Base-by-base conservation (phyloP, 64 coral and sea anemone genomes). In the Montipora foliosa region DNA sequence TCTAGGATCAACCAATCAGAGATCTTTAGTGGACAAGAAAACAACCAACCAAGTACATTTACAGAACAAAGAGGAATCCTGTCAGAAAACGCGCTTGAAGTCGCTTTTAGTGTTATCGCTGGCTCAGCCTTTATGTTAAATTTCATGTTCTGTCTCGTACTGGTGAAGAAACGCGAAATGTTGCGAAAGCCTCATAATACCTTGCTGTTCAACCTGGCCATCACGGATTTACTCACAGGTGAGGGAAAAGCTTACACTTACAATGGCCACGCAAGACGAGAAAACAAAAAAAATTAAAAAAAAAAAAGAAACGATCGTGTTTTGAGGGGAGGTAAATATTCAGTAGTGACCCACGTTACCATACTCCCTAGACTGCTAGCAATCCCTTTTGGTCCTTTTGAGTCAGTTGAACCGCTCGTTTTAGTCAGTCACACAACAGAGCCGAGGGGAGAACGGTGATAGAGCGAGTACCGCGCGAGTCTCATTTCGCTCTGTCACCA, bases 201-300 rank as follows among this genome's bases (percentile, higher is more conserved):
- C 20, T 16, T 85, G 15, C 46, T 85, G 16, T 85, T 85, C 22
- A 85, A 85, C 66, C 67, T 85, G 82, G 64, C 82, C 61, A 22
- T 85, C 6, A 85, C 82, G 11, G 82, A 85, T 71, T 85, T 85
- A 49, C 44, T 85, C 17, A 85, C 82, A 72, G 82, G 82, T 85
- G 47, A 69, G 17, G 11, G 8, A 11, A 57, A 57, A 57, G 6
- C 6, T 57, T 57, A 11, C 53, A 57, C 1, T 37, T 37, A 37
- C 37, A 37, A 37, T 37, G 37, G 37, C 37, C 1, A 37, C 1
- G 37, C 37, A 37, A 37, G 37, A 37, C 37, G 37, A 37, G 37
- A 37, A 37, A 37, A 37, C 37, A 37, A 37, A 37, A 37, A 37
- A 2, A 37, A 37, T n/a, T n/a, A 37, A 1, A 1, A 37, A 37